A percentile compares a stretch with the other conserved stretches of the same genome.
These are phyloP conservation scores for Odocoileus virginianus DNA, from an alignment of 2,113 vertebrate genomes.

Conservation along the genomic window DNA sequence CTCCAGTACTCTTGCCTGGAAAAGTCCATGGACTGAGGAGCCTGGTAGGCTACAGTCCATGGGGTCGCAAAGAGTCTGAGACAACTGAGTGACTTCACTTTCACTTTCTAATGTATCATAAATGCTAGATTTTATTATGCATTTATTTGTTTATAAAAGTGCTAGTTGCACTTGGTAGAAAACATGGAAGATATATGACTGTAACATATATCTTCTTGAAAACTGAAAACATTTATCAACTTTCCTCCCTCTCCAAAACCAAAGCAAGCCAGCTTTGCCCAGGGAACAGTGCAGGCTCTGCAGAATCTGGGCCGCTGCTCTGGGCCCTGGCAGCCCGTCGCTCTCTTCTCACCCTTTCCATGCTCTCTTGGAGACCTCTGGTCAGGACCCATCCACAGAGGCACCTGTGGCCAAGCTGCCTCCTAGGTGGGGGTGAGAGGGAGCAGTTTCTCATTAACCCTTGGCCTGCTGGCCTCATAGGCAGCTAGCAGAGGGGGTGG, in stretches of 20 bases:
- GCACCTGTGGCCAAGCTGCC: background rate
- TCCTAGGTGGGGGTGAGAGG: background rate
- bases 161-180: background rate
- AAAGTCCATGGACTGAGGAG: background rate
- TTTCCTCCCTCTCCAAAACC: background rate
- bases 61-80: background rate
- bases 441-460: background rate
- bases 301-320: background rate
- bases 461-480: background rate
- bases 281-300: fast-evolving
- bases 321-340: fast-evolving
- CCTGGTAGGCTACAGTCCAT: background rate
- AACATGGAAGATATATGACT: background rate
- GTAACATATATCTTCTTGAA: background rate
- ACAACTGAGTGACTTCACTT: background rate
- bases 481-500: background rate
- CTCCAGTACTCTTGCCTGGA: background rate
- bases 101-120: background rate
- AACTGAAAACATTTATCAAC: background rate
- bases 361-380: background rate
- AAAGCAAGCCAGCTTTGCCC: background rate
- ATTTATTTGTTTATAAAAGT: background rate
- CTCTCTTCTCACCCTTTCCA: background rate
- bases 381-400: background rate
- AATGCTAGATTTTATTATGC: background rate